Conservation (phyloP, 2,797 vertebrate species). For the Gobio occitaniae region DNA sequence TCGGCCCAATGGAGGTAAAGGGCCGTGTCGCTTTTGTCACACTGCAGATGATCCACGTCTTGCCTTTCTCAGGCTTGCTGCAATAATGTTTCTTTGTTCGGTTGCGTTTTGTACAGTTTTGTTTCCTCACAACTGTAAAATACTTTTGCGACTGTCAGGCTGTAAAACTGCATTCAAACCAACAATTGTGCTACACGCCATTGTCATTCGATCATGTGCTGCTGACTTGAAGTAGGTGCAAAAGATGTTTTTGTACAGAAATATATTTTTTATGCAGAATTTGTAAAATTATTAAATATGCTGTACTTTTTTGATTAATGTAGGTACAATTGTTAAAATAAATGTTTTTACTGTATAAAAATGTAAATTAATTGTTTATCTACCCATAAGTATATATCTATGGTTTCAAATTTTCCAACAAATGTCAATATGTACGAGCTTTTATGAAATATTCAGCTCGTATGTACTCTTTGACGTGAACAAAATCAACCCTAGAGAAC, state of each 20-base stretch:
- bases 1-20: background rate
- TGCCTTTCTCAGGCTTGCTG: constrained; percentile 87
- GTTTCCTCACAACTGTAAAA: constrained; percentile 77
- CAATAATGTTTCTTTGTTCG: constrained; percentile 79
- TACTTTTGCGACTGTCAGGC: constrained; percentile 79
- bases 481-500: constrained; percentile 67
- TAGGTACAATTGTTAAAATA: constrained; percentile 95
- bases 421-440: constrained; percentile 75
- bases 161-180: constrained; percentile 70
- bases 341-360: constrained; percentile 96
- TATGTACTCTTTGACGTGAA: constrained; percentile 77
- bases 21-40: background rate
- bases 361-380: constrained; percentile 87
- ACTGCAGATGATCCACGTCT: constrained; percentile 74
- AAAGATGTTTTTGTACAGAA: constrained; percentile 97
- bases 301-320: constrained; percentile 99
- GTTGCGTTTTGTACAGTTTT: constrained; percentile 27
- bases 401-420: constrained; percentile 81
- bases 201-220: constrained; percentile 86
- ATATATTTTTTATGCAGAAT: constrained; percentile 99
- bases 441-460: constrained; percentile 77
- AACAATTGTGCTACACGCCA: constrained; percentile 70
- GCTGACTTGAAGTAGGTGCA: constrained; percentile 98
- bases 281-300: constrained; percentile 99
- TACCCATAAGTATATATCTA: constrained; percentile 81